phyloP scores from a whole-genome alignment of 2,888 invertebrate species.

The Diaperis boleti region DNA sequence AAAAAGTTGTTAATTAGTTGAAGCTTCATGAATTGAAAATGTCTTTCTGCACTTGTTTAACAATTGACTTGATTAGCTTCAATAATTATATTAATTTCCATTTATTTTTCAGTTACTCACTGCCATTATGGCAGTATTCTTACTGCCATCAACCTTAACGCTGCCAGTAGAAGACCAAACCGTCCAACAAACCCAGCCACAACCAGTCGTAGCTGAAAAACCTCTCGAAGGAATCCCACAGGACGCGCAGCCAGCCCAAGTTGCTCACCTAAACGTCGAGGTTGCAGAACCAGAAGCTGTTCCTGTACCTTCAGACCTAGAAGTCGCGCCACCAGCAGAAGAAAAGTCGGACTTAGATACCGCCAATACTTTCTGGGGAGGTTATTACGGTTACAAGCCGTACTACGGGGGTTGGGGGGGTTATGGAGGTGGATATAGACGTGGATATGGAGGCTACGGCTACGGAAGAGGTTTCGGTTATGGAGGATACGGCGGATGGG shows the following conservation, averaged over 20 bases:
- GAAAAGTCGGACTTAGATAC: conserved; percentile 50
- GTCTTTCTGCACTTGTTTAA: too few species aligned
- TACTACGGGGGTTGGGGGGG: conserved; percentile 43
- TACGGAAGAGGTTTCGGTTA: conserved; percentile 27
- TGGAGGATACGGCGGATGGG: conserved; percentile 41
- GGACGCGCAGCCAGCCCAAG: neutral
- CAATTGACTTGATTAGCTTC: too few species aligned
- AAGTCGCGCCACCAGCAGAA: conserved; percentile 9
- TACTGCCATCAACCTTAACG: conserved; percentile 8
- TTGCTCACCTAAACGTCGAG: neutral
- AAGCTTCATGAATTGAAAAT: too few species aligned
- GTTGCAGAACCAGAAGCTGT: neutral
- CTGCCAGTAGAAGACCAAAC: conserved; percentile 7
- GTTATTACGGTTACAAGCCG: conserved; percentile 19
- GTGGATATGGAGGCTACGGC: conserved; percentile 38
- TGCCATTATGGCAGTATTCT: conserved; percentile 1
- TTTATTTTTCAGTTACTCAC: neutral
- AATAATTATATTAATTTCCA: neutral
- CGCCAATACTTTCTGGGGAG: conserved; percentile 51
- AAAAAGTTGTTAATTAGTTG: too few species aligned
- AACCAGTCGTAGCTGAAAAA: neutral
- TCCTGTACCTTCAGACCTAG: neutral
- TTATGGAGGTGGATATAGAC: conserved; percentile 40
- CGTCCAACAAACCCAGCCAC: conserved; percentile 6
- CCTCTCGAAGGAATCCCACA: neutral